phyloP scores from a whole-genome alignment of 2,888 invertebrate species.

The Osedax fenrisi region DNA sequence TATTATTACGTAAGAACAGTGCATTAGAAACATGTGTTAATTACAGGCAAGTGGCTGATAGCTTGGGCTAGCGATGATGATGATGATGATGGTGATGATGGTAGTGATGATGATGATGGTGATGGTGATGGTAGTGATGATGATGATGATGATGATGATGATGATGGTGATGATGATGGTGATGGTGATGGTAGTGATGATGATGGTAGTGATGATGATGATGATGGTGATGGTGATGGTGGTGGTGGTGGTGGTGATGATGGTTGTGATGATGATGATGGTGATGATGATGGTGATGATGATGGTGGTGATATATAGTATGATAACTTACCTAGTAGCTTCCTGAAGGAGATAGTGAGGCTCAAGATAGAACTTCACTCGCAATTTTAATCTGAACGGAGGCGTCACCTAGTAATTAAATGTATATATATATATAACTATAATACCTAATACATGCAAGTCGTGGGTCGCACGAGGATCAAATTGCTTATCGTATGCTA shows the following conservation, averaged over 20 bases:
- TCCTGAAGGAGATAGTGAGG: conserved; percentile 74
- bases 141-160: neutral
- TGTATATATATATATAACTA: too few species aligned
- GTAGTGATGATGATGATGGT: neutral
- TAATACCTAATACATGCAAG: too few species aligned
- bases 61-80: neutral
- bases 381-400: conserved; percentile 60
- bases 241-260: too few species aligned
- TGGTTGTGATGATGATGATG: too few species aligned
- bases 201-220: neutral
- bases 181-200: neutral
- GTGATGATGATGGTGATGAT: too few species aligned
- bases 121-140: neutral
- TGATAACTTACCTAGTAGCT: conserved; percentile 60
- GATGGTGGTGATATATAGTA: too few species aligned
- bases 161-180: neutral
- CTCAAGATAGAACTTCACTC: conserved; percentile 81
- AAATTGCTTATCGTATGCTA: too few species aligned
- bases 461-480: too few species aligned
- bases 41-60: too few species aligned
- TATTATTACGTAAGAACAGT: neutral
- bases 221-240: too few species aligned
- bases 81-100: neutral
- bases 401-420: conserved; percentile 47
- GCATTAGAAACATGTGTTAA: too few species aligned